Conservation (phyloP, 2,888 invertebrate species). For the Spodoptera picta region DNA sequence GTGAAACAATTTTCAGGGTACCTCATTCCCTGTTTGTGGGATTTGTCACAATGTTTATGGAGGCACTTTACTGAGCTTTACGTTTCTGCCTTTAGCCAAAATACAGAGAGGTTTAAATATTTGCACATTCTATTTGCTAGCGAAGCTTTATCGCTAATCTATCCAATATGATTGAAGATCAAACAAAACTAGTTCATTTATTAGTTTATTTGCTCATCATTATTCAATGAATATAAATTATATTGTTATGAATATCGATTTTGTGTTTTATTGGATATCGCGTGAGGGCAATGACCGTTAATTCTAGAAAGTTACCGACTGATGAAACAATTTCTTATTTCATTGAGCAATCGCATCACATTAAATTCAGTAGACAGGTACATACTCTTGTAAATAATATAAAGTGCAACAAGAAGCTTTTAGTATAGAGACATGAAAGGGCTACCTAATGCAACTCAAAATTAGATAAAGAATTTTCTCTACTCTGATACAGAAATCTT, state of each 20-base stretch:
- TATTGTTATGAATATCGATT: background rate
- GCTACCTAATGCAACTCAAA: constrained; percentile 6
- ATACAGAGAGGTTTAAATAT: constrained; percentile 14
- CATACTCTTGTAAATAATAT: too few species aligned
- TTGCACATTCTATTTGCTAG: background rate
- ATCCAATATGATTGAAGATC: background rate
- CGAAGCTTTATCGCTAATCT: background rate
- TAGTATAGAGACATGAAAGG: constrained; percentile 1
- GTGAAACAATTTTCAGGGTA: constrained; percentile 20
- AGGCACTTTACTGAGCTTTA: constrained; percentile 5
- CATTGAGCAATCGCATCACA: background rate
- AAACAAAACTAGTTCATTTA: constrained; percentile 15
- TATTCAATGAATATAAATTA: constrained; percentile 6
- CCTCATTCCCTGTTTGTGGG: constrained; percentile 8
- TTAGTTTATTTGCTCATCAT: constrained; percentile 13
- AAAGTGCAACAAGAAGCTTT: constrained; percentile 1
- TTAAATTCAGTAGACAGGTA: background rate
- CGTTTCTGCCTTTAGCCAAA: background rate
- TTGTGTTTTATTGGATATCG: background rate
- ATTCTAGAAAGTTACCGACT: background rate
- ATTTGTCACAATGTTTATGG: constrained; percentile 31
- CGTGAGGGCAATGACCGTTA: background rate
- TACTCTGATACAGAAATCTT: constrained; percentile 6
- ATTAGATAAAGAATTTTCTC: constrained; percentile 20
- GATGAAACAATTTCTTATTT: background rate